phyloP scores from a whole-genome alignment of 2,113 vertebrate species.

The Malurus elegans region DNA sequence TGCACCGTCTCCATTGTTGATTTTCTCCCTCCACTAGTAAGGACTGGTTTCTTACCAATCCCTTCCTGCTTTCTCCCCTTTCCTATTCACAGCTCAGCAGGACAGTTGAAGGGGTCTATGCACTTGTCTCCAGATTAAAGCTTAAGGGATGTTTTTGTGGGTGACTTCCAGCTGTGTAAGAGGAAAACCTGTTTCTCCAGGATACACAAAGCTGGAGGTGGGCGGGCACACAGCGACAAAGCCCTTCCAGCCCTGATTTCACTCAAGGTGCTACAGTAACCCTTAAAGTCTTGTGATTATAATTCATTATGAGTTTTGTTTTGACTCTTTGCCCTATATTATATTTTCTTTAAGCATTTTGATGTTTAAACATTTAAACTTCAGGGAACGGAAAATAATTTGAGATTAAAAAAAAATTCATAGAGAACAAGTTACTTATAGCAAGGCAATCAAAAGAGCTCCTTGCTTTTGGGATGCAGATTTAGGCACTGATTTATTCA shows the following conservation, averaged over 20 bases:
- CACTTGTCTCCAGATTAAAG: background rate
- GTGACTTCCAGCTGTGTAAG: background rate
- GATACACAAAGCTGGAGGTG: background rate
- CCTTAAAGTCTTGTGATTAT: background rate
- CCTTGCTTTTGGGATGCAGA: background rate
- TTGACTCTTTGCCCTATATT: background rate
- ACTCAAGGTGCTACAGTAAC: background rate
- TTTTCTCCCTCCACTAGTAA: background rate
- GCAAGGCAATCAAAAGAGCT: background rate
- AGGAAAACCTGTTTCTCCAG: background rate
- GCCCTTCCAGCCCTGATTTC: background rate
- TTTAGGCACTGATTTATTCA: background rate
- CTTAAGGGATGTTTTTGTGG: background rate
- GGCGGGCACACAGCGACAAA: accelerated
- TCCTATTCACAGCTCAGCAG: background rate
- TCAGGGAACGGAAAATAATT: background rate
- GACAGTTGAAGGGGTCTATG: background rate
- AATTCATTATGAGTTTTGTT: background rate
- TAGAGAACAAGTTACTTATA: background rate
- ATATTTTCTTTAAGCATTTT: background rate
- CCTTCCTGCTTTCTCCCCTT: background rate
- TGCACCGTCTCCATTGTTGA: accelerated
- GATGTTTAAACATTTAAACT: background rate
- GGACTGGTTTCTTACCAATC: background rate
- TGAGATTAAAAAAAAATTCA: background rate